Evolutionary conservation across 1,140 invertebrate genomes (phyloP).

Genomic region (Tetramorium parvispinum): DNA sequence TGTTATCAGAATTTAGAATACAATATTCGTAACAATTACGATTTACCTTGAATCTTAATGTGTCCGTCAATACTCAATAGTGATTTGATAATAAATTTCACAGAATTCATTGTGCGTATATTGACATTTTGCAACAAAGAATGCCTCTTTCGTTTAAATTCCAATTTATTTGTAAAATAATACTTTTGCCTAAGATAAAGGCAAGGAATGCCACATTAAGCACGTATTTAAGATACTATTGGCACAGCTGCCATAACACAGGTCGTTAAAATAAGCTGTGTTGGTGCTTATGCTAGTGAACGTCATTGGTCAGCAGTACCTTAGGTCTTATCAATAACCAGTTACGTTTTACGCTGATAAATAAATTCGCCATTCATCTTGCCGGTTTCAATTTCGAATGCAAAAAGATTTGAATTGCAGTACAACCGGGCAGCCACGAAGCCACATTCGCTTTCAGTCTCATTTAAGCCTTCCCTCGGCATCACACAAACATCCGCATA

Average conservation of each 20-base stretch:
- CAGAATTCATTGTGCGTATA: not conserved
- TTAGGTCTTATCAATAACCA: slow-evolving; percentile 2
- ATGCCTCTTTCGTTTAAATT: not conserved
- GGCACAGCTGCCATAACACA: not conserved
- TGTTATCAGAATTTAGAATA: not conserved
- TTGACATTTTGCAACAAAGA: not conserved
- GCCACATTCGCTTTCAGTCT: not conserved
- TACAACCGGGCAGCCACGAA: not conserved
- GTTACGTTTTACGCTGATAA: not conserved
- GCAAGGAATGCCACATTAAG: not conserved
- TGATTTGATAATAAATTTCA: not conserved
- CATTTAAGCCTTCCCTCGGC: not conserved
- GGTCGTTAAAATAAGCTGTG: not conserved
- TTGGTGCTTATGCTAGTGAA: not conserved
- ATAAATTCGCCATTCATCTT: not conserved
- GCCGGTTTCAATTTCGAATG: not conserved
- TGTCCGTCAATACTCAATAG: not conserved
- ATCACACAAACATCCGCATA: not conserved
- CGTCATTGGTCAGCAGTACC: not conserved
- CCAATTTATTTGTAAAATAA: not conserved
- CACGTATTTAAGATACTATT: not conserved
- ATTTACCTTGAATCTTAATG: slow-evolving; percentile 14
- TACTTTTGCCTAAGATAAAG: not conserved
- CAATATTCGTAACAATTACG: not conserved
- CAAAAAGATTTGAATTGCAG: not conserved